Percentiles rank a stretch among this genome's conserved stretches.
These are phyloP conservation scores for Brachionus paranguensis DNA, from an alignment of 1,140 invertebrate species.

Conservation along the genomic window DNA sequence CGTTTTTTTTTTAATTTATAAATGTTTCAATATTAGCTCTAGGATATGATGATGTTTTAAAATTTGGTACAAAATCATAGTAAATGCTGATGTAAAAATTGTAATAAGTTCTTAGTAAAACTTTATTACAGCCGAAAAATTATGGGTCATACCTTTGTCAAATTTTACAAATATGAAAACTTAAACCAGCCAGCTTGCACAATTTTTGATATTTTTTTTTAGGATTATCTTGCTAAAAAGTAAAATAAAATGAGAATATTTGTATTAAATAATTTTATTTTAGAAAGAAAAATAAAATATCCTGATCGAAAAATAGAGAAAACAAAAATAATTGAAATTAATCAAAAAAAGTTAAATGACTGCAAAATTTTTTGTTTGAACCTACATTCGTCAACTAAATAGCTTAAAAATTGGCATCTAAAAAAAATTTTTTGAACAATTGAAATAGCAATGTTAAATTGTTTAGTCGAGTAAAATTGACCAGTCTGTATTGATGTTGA, in stretches of 20 bases:
- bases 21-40: too few relatives aligned
- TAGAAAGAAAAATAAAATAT: neutral
- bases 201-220: too few relatives aligned
- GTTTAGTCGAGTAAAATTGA: neutral
- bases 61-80: too few relatives aligned
- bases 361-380: neutral
- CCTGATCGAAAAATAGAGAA: neutral
- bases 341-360: neutral
- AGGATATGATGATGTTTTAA: too few relatives aligned
- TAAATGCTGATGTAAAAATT: too few relatives aligned
- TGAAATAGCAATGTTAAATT: neutral
- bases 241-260: neutral
- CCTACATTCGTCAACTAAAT: neutral
- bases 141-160: too few relatives aligned
- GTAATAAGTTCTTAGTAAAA: too few relatives aligned
- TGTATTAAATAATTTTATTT: neutral
- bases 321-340: neutral
- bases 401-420: constrained; percentile 2
- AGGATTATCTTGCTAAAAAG: neutral
- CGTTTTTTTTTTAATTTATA: too few relatives aligned
- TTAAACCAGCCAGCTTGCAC: too few relatives aligned
- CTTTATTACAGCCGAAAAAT: too few relatives aligned
- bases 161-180: too few relatives aligned
- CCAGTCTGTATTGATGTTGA: constrained; percentile 26
- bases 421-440: neutral